Evolutionary conservation across 2,888 invertebrate genomes (phyloP).

Genomic region (Papilio elwesi): DNA sequence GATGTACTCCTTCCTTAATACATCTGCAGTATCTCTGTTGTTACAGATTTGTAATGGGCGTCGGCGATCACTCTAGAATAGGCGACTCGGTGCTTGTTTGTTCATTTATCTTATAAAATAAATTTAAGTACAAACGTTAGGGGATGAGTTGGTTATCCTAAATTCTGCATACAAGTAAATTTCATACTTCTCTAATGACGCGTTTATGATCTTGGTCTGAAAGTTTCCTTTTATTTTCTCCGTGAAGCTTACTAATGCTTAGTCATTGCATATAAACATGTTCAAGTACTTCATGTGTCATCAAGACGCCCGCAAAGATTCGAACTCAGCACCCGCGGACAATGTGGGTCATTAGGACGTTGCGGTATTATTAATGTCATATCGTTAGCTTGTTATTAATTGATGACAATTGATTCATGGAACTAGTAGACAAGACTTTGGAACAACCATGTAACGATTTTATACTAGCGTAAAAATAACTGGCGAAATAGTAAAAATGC

Average conservation of each 20-base stretch:
- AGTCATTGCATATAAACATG: slow-evolving; percentile 1
- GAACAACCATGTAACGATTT: slow-evolving; percentile 3
- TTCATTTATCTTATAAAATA: no score
- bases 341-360: slow-evolving; percentile 36
- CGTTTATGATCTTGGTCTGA: neutral
- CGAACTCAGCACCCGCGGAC: slow-evolving; percentile 9
- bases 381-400: slow-evolving; percentile 29
- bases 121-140: no score
- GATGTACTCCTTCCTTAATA: no score
- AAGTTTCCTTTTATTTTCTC: neutral
- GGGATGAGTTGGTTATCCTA: neutral
- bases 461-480: neutral
- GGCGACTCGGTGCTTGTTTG: no score
- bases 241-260: neutral
- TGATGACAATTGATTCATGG: slow-evolving; percentile 34
- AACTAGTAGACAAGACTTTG: neutral
- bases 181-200: neutral
- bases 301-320: slow-evolving; percentile 27
- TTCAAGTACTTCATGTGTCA: slow-evolving; percentile 32
- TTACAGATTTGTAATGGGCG: no score
- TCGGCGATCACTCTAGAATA: no score
- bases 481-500: no score
- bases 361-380: slow-evolving; percentile 23
- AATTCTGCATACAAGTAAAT: neutral
- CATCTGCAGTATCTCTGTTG: no score